phyloP scores from a whole-genome alignment of 2,888 invertebrate genomes.

The Chloromyia formosa region DNA sequence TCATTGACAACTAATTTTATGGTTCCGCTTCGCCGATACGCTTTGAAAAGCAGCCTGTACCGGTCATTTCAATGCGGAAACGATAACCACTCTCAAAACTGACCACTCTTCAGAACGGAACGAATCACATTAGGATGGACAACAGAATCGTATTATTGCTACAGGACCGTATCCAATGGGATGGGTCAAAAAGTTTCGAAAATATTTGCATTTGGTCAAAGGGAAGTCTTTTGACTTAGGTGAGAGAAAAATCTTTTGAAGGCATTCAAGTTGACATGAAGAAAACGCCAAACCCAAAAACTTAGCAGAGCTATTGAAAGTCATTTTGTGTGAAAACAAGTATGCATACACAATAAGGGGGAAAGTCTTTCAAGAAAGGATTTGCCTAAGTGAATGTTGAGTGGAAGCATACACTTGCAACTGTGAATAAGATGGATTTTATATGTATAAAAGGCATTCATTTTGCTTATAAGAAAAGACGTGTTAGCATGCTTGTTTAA shows the following conservation, averaged over 20 bases:
- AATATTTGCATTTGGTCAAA: constrained; percentile 35
- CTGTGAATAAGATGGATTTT: constrained; percentile 49
- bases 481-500: too few species aligned
- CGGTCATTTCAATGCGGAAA: constrained; percentile 15
- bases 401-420: background rate
- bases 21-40: constrained; percentile 42
- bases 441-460: constrained; percentile 40
- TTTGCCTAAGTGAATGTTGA: constrained; percentile 13
- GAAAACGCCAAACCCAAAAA: constrained; percentile 6
- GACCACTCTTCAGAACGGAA: constrained; percentile 29
- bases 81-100: constrained; percentile 38
- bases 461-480: too few species aligned
- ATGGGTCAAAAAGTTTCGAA: constrained; percentile 25
- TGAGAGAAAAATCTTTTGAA: constrained; percentile 25
- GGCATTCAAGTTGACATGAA: background rate
- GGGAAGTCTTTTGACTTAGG: background rate
- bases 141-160: background rate
- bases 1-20: constrained; percentile 48
- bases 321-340: constrained; percentile 20
- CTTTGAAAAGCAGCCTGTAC: constrained; percentile 7
- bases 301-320: constrained; percentile 15
- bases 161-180: background rate
- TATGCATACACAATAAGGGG: background rate
- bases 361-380: background rate
- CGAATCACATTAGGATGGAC: constrained; percentile 27